Conservation (phyloP, 2,113 vertebrate genomes). For the Malurus alboscapulatus region DNA sequence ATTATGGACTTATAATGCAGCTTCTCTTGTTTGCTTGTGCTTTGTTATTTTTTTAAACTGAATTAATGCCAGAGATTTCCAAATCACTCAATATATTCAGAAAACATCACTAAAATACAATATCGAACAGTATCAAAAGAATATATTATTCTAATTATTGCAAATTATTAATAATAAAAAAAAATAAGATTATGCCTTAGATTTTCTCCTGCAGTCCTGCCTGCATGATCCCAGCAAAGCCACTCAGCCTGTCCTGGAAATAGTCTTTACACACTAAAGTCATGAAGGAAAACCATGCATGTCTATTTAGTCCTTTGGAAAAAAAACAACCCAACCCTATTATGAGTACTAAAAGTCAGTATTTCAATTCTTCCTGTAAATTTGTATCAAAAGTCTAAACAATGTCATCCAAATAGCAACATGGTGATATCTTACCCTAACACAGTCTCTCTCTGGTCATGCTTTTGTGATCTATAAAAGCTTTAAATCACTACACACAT, state of each 20-base stretch:
- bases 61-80: not conserved
- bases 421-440: not conserved
- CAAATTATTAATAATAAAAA: not conserved
- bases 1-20: not conserved
- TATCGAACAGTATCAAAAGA: not conserved
- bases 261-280: not conserved
- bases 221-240: not conserved
- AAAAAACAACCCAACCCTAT: not conserved
- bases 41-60: not conserved
- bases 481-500: slow-evolving; percentile 27
- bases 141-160: not conserved
- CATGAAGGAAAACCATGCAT: not conserved
- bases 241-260: not conserved
- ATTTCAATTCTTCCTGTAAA: not conserved
- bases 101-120: not conserved
- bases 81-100: not conserved
- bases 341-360: not conserved
- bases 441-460: slow-evolving; percentile 1
- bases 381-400: not conserved
- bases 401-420: not conserved
- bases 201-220: not conserved
- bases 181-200: not conserved
- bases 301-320: not conserved
- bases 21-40: not conserved
- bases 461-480: slow-evolving; percentile 38